These are phyloP conservation scores for Orgyia antiqua DNA, from an alignment of 2,888 invertebrate genomes.

Conservation along the genomic window DNA sequence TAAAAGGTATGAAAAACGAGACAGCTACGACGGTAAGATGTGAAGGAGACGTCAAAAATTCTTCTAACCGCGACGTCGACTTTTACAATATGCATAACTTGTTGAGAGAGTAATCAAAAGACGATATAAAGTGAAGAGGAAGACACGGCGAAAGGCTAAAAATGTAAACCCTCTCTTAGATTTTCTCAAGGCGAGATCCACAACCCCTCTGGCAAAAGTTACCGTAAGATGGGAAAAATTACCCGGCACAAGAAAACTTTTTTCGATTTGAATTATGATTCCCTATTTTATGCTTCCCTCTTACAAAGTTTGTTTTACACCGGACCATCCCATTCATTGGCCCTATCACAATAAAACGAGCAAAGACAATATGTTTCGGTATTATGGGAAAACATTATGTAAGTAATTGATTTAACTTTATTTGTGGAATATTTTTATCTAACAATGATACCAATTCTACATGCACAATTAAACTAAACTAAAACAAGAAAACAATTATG, in stretches of 20 bases:
- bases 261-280: slow-evolving; percentile 78
- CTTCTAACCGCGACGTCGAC: slow-evolving; percentile 52
- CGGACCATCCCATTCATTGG: slow-evolving; percentile 57
- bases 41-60: slow-evolving; percentile 61
- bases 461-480: no score
- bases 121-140: slow-evolving; percentile 74
- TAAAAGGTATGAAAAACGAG: slow-evolving; percentile 62
- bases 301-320: slow-evolving; percentile 67
- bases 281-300: slow-evolving; percentile 72
- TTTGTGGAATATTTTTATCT: neutral
- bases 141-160: slow-evolving; percentile 76
- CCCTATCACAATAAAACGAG: slow-evolving; percentile 54
- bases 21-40: slow-evolving; percentile 53
- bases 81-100: slow-evolving; percentile 77
- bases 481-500: no score
- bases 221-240: slow-evolving; percentile 76
- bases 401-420: neutral
- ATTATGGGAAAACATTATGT: neutral
- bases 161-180: slow-evolving; percentile 74
- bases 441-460: no score
- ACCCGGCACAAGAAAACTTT: slow-evolving; percentile 68
- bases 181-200: slow-evolving; percentile 60
- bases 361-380: slow-evolving; percentile 30
- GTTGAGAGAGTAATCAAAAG: slow-evolving; percentile 78
- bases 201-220: slow-evolving; percentile 71